phyloP scores from a whole-genome alignment of 1,140 invertebrate genomes.

The Druon quercuslanigerum region DNA sequence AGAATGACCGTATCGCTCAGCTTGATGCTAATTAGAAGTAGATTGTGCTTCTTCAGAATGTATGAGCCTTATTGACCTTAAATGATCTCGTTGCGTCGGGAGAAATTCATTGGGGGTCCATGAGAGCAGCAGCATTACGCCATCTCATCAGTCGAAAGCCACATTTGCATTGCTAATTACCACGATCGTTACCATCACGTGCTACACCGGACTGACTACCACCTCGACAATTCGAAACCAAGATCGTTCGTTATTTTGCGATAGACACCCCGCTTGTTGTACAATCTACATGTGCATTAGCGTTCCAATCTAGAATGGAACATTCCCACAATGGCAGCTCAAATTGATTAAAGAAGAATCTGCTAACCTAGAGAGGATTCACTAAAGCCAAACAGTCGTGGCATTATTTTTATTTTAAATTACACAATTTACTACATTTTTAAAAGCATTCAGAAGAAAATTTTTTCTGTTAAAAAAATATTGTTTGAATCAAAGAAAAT shows the following conservation, averaged over 20 bases:
- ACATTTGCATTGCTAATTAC: constrained; percentile 72
- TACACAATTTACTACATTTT: too few relatives aligned
- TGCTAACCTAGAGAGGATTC: too few relatives aligned
- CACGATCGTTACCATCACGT: constrained; percentile 65
- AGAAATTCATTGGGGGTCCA: constrained; percentile 46
- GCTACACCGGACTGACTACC: constrained; percentile 50
- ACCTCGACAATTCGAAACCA: constrained; percentile 47
- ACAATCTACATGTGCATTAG: constrained; percentile 5
- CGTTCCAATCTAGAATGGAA: background rate
- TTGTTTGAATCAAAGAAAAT: too few relatives aligned
- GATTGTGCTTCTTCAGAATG: constrained; percentile 54
- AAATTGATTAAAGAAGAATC: too few relatives aligned
- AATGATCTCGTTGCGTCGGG: constrained; percentile 49
- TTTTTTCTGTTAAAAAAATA: too few relatives aligned
- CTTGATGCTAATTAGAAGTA: constrained; percentile 60
- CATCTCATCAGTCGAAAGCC: constrained; percentile 67
- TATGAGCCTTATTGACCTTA: constrained; percentile 52
- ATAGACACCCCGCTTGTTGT: constrained; percentile 21
- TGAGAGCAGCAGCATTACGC: constrained; percentile 52
- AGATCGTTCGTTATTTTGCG: constrained; percentile 43
- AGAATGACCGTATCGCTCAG: background rate
- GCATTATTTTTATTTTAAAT: too few relatives aligned
- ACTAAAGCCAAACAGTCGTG: too few relatives aligned
- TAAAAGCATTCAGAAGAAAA: too few relatives aligned
- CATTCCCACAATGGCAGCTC: background rate